phyloP scores from a whole-genome alignment of 1,140 invertebrate species.

The Hycleus cichorii region DNA sequence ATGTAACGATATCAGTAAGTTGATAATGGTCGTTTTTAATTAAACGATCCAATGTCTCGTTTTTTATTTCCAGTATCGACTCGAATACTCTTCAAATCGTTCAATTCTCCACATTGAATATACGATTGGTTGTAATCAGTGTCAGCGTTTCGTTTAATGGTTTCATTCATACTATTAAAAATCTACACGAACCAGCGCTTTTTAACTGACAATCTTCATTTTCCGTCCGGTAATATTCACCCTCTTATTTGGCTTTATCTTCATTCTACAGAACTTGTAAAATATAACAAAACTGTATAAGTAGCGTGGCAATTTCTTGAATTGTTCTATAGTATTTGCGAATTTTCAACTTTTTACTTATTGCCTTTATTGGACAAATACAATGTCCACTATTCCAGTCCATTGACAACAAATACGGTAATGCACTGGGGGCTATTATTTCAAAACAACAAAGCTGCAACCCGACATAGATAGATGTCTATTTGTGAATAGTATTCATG shows the following conservation, averaged over 20 bases:
- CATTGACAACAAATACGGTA: background rate
- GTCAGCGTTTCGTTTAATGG: slow-evolving; percentile 10
- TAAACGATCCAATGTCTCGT: background rate
- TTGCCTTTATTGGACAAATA: too few relatives aligned
- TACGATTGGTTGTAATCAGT: slow-evolving; percentile 1
- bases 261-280: background rate
- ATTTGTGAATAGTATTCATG: too few relatives aligned
- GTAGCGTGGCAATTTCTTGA: background rate
- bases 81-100: background rate
- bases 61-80: background rate
- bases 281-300: background rate
- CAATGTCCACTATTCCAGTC: background rate
- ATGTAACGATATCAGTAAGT: too few relatives aligned
- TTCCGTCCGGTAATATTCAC: background rate
- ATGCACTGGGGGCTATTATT: too few relatives aligned
- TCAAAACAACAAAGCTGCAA: too few relatives aligned
- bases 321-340: too few relatives aligned
- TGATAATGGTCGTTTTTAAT: slow-evolving; percentile 3
- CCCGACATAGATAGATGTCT: too few relatives aligned
- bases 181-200: slow-evolving; percentile 7
- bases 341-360: too few relatives aligned
- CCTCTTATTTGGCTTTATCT: background rate
- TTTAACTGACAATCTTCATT: slow-evolving; percentile 3
- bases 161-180: slow-evolving; percentile 9
- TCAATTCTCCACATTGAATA: background rate